These are phyloP conservation scores for Zophobas morio DNA, from an alignment of 1,140 invertebrate genomes.

Conservation along the genomic window DNA sequence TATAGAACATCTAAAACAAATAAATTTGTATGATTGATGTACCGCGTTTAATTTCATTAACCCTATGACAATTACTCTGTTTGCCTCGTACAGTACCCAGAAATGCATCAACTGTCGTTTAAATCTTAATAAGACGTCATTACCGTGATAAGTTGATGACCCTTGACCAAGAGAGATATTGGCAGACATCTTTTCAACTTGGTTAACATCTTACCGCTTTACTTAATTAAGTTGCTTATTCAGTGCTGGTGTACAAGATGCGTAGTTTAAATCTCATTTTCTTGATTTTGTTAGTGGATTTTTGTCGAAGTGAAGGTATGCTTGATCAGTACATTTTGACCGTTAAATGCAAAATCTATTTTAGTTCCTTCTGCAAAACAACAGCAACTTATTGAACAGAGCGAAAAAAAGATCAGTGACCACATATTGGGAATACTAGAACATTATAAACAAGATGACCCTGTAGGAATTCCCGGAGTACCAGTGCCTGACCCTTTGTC, in stretches of 20 bases:
- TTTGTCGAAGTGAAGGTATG: conserved; percentile 20
- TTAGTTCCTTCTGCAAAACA: conserved; percentile 4
- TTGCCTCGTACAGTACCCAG: background rate
- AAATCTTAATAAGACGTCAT: conserved; percentile 31
- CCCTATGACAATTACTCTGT: conserved; percentile 8
- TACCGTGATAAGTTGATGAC: conserved; percentile 35
- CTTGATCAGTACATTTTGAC: background rate
- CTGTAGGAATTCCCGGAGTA: conserved; percentile 81
- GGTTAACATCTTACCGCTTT: conserved; percentile 26
- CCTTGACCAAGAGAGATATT: conserved; percentile 35
- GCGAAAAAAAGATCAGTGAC: conserved; percentile 78
- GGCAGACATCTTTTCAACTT: conserved; percentile 27
- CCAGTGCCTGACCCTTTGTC: conserved; percentile 84
- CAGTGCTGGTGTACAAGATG: conserved; percentile 27
- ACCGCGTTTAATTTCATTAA: background rate
- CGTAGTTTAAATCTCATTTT: conserved; percentile 15
- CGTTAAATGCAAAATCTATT: background rate
- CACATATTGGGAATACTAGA: conserved; percentile 81
- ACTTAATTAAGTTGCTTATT: conserved; percentile 32
- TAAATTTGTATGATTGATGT: background rate
- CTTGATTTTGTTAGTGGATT: background rate
- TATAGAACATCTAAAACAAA: background rate
- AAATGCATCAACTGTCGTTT: background rate
- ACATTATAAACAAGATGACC: conserved; percentile 86
- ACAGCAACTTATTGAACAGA: conserved; percentile 55